Evolutionary conservation across 1,140 invertebrate species (phyloP), one percentile per base, ranked within the genome.

Genomic region (Drosophila virilis): DNA sequence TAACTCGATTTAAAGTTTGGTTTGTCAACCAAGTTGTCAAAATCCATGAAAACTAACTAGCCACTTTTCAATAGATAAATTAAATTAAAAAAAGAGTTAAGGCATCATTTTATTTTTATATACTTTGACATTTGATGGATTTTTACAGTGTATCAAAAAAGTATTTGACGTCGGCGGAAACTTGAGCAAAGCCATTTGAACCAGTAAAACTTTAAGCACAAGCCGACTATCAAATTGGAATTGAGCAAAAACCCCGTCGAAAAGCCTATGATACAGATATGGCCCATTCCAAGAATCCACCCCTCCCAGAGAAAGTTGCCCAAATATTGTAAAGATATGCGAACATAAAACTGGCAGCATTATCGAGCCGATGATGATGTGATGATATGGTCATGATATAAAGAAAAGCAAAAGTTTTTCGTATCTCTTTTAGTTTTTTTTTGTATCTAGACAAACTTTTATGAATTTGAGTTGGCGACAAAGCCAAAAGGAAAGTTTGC

Each of bases 351-450:
- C 84, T 67, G 66, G 71, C 85, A 69, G 84, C 85, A 89, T 89
- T 81, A 91, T 91, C 77, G 86, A 84, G 51, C 64, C 84, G 78
- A 89, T 89, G 85, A 89, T 89, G 84, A 89, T 89, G 84, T 89
- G 84, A 89, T 89, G 84, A 89, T 89, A 90, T 77, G 48, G 38
- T 6, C 51, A 57, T 69, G 78, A 91, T 91, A 91, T 85, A 28
- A 28, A 28, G 80, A 72, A 85, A 85, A 78, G 80, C 80, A 65
- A 91, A 91, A 91, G 68, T 91, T 91, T 85, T 52, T 9, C 55
- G 17, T 8, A 6, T 48, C 69, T 71, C 58, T 71, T 54, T 48
- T 42, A 42, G 4, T 66, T 78, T 60, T 45, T 51, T 4, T 55
- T 38, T 40, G 8, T 48, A 28, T 46, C 1, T 46, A 0, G 2